These are phyloP conservation scores for Oxyura jamaicensis DNA, from an alignment of 2,113 vertebrate species.

Conservation along the genomic window DNA sequence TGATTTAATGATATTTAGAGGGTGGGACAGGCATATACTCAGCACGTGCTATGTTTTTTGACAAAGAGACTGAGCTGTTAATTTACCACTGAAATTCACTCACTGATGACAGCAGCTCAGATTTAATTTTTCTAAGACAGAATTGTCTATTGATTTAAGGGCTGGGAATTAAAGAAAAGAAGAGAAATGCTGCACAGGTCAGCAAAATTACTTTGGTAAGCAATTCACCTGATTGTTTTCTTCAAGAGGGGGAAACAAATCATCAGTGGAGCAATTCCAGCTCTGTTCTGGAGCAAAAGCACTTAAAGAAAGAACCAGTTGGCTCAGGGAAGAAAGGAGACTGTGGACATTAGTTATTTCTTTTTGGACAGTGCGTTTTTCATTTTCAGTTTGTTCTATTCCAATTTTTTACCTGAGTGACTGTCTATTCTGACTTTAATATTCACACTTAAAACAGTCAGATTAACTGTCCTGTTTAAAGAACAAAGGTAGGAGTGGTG, in stretches of 20 bases:
- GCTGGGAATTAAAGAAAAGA: neutral
- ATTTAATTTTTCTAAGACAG: conserved; percentile 30
- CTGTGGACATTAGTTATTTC: neutral
- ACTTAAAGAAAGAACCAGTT: neutral
- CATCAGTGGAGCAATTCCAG: neutral
- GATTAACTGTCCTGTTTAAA: neutral
- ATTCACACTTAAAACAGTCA: neutral
- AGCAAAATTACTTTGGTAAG: conserved; percentile 37
- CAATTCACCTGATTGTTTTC: conserved; percentile 32
- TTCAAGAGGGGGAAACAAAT: conserved; percentile 23
- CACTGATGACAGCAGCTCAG: conserved; percentile 6
- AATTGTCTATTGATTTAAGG: conserved; percentile 49
- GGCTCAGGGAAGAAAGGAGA: neutral
- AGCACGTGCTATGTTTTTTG: neutral
- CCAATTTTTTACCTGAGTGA: neutral
- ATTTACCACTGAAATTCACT: conserved; percentile 29
- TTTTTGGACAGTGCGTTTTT: neutral
- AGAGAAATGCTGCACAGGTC: neutral
- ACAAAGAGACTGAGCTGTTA: neutral
- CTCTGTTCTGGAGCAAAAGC: conserved; percentile 7
- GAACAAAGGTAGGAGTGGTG: neutral
- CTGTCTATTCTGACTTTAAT: neutral
- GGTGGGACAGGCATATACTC: neutral
- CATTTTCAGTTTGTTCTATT: conserved; percentile 10
- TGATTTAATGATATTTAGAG: conserved; percentile 5